Evolutionary conservation across 2,797 vertebrate species (phyloP).

Genomic region (Emys orbicularis): DNA sequence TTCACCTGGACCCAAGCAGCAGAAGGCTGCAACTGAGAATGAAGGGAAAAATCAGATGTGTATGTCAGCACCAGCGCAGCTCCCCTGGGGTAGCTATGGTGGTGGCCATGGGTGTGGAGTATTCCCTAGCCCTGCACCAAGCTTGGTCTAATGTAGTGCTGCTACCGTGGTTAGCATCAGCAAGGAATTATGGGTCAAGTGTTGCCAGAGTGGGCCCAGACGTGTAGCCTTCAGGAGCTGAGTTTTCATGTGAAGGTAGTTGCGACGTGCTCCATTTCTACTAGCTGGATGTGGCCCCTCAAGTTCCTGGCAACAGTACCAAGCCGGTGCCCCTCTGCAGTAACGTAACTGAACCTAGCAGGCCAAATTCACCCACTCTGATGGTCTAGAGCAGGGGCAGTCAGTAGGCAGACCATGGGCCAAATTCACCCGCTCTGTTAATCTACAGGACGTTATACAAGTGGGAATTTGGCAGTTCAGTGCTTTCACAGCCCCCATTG

Average conservation of each 20-base stretch:
- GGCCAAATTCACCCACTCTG: background rate
- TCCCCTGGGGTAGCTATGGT: too few species aligned
- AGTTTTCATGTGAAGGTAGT: background rate
- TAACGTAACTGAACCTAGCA: background rate
- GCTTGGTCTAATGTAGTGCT: too few species aligned
- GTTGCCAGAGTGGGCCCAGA: too few species aligned
- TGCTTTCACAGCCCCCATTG: rapidly evolving
- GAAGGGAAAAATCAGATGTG: too few species aligned
- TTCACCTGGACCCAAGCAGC: rapidly evolving
- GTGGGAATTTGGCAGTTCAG: background rate
- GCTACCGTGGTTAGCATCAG: too few species aligned
- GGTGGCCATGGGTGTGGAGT: too few species aligned
- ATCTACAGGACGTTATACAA: background rate
- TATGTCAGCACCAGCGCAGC: background rate
- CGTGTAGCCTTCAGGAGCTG: background rate
- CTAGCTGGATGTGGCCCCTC: rapidly evolving
- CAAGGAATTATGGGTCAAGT: too few species aligned
- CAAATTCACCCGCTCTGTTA: background rate
- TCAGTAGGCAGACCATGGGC: too few species aligned
- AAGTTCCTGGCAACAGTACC: too few species aligned
- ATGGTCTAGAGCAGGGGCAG: background rate
- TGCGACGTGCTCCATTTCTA: background rate
- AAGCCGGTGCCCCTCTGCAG: background rate
- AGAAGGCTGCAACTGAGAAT: too few species aligned
- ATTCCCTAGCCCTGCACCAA: too few species aligned